Percentiles rank a stretch among this genome's conserved stretches.
Conservation (phyloP, 1,140 invertebrate species). For the Drosophila orosa region DNA sequence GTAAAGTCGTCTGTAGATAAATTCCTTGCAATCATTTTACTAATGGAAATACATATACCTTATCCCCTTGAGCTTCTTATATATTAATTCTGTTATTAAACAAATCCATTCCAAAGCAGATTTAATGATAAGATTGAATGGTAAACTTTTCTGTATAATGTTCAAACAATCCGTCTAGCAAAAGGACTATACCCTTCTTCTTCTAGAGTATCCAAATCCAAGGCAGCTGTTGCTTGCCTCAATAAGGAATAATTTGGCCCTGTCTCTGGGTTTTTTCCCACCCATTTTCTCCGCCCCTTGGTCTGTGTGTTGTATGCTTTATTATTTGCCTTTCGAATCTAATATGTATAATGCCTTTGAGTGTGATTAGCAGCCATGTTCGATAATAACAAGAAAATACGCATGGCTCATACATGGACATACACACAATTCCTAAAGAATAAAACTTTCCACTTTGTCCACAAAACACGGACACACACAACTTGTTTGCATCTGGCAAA, state of each 20-base stretch:
- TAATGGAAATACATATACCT: neutral
- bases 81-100: neutral
- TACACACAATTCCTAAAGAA: conserved; percentile 5
- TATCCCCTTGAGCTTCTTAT: too few relatives aligned
- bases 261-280: conserved; percentile 10
- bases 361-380: conserved; percentile 62
- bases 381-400: conserved; percentile 45
- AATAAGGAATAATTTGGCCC: conserved; percentile 55
- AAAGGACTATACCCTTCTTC: neutral
- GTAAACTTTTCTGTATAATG: too few relatives aligned
- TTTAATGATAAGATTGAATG: neutral
- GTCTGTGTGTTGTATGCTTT: conserved; percentile 28
- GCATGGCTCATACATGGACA: conserved; percentile 1
- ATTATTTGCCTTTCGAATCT: conserved; percentile 59
- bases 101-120: too few relatives aligned
- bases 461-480: conserved; percentile 1
- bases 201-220: conserved; percentile 2
- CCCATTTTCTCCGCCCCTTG: neutral
- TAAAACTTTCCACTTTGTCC: neutral
- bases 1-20: too few relatives aligned
- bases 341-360: conserved; percentile 64
- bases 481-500: conserved; percentile 10
- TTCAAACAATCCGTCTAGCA: neutral
- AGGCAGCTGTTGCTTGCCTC: conserved; percentile 57
- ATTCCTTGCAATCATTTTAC: too few relatives aligned